phyloP scores from a whole-genome alignment of 1,140 invertebrate genomes.

The Aphelenchoides fujianensis region DNA sequence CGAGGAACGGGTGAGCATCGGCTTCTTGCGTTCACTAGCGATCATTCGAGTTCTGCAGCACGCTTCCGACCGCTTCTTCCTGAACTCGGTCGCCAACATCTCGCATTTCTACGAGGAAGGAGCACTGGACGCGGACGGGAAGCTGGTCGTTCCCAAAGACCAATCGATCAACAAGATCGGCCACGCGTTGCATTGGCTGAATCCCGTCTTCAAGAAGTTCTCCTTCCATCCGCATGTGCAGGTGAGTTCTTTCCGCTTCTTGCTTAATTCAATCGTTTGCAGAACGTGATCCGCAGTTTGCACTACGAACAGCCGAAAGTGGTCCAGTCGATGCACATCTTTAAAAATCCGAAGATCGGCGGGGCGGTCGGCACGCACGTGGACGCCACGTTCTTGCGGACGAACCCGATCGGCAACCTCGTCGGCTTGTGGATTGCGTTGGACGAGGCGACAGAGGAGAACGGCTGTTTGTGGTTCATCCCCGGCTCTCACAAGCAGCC shows the following conservation, averaged over 20 bases:
- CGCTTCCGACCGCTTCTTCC: conserved; percentile 72
- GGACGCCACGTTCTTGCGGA: conserved; percentile 80
- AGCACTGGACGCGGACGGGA: conserved; percentile 73
- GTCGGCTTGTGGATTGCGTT: conserved; percentile 90
- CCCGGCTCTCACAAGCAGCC: conserved; percentile 78
- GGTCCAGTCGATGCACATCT: conserved; percentile 92
- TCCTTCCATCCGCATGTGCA: conserved; percentile 81
- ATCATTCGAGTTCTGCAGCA: too few relatives aligned
- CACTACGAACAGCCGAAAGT: conserved; percentile 76
- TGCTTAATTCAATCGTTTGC: too few relatives aligned
- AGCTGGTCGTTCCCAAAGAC: conserved; percentile 71
- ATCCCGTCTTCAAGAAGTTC: conserved; percentile 76
- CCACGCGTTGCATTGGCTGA: conserved; percentile 80
- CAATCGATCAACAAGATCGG: conserved; percentile 78
- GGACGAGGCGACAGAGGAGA: conserved; percentile 83
- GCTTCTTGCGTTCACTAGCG: too few relatives aligned
- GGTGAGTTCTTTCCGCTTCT: conserved; percentile 64
- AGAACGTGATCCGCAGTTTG: conserved; percentile 70
- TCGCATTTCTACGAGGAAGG: conserved; percentile 83
- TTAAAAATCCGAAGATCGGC: conserved; percentile 77
- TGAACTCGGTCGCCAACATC: conserved; percentile 86
- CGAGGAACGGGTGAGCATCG: conserved; percentile 67
- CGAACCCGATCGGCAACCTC: conserved; percentile 70
- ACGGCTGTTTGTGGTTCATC: conserved; percentile 88
- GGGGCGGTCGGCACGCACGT: conserved; percentile 83